Evolutionary conservation across 2,888 invertebrate genomes (phyloP).

Genomic region (Campoplex capitator): DNA sequence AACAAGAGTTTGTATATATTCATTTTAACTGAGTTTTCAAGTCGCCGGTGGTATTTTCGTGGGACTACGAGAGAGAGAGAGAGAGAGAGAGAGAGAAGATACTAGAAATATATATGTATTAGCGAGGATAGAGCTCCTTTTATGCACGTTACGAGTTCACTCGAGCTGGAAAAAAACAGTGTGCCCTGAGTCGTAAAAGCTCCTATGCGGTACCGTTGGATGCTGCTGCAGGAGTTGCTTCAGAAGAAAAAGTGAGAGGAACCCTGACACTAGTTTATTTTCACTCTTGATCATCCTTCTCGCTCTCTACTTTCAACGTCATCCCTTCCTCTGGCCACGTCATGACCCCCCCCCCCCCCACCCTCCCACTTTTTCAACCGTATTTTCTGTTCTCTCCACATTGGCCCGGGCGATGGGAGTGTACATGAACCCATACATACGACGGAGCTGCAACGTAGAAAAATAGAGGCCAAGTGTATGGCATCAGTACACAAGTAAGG

Average conservation of each 20-base stretch:
- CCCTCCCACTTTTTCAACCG: background rate
- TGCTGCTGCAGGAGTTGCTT: slow-evolving; percentile 38
- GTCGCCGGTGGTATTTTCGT: slow-evolving; percentile 21
- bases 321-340: background rate
- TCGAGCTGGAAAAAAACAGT: slow-evolving; percentile 54
- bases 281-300: slow-evolving; percentile 65
- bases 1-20: slow-evolving; percentile 36
- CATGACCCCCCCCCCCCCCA: slow-evolving; percentile 1
- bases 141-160: slow-evolving; percentile 66
- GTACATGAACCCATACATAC: slow-evolving; percentile 54
- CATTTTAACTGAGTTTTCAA: slow-evolving; percentile 24
- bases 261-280: slow-evolving; percentile 67
- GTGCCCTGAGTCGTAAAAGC: slow-evolving; percentile 65
- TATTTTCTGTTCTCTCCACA: slow-evolving; percentile 29
- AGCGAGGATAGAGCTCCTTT: slow-evolving; percentile 51
- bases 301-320: slow-evolving; percentile 29
- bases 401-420: slow-evolving; percentile 40
- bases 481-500: slow-evolving; percentile 28
- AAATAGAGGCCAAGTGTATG: slow-evolving; percentile 44
- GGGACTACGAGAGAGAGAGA: background rate
- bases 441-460: slow-evolving; percentile 54
- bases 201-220: slow-evolving; percentile 43
- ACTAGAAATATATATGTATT: slow-evolving; percentile 47
- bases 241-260: slow-evolving; percentile 28
- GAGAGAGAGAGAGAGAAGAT: background rate